These are phyloP conservation scores for human DNA, from an alignment of 2,113 vertebrate species.

Conservation along the genomic window DNA sequence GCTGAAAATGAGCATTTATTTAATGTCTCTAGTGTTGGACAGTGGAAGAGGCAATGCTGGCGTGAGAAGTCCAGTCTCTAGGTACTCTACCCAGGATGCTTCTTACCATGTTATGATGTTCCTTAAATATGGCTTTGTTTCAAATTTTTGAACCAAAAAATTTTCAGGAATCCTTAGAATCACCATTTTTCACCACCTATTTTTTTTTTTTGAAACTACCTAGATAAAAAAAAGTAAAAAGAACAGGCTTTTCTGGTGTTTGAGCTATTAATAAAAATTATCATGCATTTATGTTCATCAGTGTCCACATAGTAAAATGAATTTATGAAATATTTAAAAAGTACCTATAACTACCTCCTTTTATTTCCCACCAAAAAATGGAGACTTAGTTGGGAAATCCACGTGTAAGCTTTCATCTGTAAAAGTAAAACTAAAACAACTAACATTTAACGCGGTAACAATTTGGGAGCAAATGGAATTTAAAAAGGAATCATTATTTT, in stretches of 20 bases:
- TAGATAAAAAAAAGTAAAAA: neutral
- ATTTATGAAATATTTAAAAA: neutral
- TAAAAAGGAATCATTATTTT: neutral
- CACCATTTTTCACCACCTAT: neutral
- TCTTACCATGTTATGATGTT: neutral
- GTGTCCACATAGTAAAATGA: neutral
- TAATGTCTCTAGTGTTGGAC: neutral
- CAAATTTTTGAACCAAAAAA: neutral
- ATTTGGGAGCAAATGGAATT: neutral
- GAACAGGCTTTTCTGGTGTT: neutral
- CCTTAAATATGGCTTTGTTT: neutral
- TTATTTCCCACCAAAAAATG: neutral
- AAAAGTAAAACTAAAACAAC: neutral
- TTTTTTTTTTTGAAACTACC: neutral
- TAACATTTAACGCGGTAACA: neutral
- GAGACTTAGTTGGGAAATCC: neutral
- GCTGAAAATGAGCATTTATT: neutral
- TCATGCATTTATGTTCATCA: neutral
- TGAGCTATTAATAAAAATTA: neutral
- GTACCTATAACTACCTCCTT: neutral
- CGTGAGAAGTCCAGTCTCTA: rapidly evolving
- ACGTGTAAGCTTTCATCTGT: neutral
- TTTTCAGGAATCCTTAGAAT: neutral
- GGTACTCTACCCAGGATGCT: rapidly evolving
- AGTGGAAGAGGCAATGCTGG: neutral